phyloP scores from a whole-genome alignment of 2,888 invertebrate genomes.

The Aphrophora alni region DNA sequence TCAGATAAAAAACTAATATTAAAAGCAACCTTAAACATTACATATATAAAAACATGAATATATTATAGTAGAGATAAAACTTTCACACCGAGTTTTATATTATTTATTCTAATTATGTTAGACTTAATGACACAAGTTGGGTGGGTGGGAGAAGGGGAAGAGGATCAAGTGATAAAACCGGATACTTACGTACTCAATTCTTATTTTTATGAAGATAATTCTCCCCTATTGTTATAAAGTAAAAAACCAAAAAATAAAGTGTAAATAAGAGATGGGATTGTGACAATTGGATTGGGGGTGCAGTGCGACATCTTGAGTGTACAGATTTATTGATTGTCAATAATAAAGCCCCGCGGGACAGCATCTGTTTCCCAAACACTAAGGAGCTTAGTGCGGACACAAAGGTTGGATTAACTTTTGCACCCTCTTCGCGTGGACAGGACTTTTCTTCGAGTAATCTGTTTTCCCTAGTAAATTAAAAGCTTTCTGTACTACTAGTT shows the following conservation, averaged over 20 bases:
- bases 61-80: too few relatives aligned
- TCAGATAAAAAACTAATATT: too few relatives aligned
- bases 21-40: too few relatives aligned
- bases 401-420: not conserved
- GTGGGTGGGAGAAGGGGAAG: too few relatives aligned
- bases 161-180: too few relatives aligned
- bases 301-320: not conserved
- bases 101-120: too few relatives aligned
- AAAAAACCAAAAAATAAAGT: not conserved
- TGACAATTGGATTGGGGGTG: not conserved
- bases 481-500: not conserved
- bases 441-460: not conserved
- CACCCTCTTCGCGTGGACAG: not conserved
- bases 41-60: too few relatives aligned
- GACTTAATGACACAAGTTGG: too few relatives aligned
- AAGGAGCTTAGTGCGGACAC: not conserved
- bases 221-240: not conserved
- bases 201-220: too few relatives aligned
- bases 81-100: too few relatives aligned
- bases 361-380: not conserved
- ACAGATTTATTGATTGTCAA: slow-evolving; percentile 9
- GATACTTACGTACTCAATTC: too few relatives aligned
- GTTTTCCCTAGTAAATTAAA: slow-evolving; percentile 2
- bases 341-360: not conserved
- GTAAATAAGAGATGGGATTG: not conserved